Evolutionary conservation across 2,888 invertebrate genomes (phyloP), one percentile per base, ranked within the genome.

Genomic region (Brenthis hecate): DNA sequence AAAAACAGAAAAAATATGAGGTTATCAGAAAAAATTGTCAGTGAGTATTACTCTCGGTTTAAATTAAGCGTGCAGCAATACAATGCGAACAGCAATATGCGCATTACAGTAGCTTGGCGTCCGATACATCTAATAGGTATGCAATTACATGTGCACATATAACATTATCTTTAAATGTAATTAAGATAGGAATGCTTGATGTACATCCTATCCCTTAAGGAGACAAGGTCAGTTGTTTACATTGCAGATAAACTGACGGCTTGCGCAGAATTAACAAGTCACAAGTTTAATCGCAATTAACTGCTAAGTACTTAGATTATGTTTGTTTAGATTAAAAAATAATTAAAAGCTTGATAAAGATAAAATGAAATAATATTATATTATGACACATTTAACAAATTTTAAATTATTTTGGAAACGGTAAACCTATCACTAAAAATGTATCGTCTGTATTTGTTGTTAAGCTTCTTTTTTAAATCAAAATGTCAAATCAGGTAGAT

Each of bases 221-320:
- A 73, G 75, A 66, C 76, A 75, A 76, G 76, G 76, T 75, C 73
- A 73, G 66, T 63, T 65, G 73, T 76, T 75, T 74, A 76, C 76
- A 76, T 75, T 76, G 75, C 75, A 76, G 76, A 76, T 76, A 70
- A 70, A 71, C 69, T 71, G 67, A 69, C 60, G 53, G 73, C 72
- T 70, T 67, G 70, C 48, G 58, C 51, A 68, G 76, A 75, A 74
- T 76, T 65, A 67, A 69, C 70, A 74, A 76, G 71, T 71, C 64
- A 56, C 61, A 55, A 16, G 23, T 19, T 65, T 23, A 67, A 60
- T 32, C 43, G 50, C 66, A 65, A 47, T 61, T 70, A 23, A 54
- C 23, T 62, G 54, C 13, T 69, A 61, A 65, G 57, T 62, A 62
- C 55, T 5, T 63, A 57, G 43, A 13, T 60, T n/a, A 23, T 28